These are phyloP conservation scores for Ovibos moschatus DNA, from an alignment of 2,113 vertebrate genomes.

Conservation along the genomic window DNA sequence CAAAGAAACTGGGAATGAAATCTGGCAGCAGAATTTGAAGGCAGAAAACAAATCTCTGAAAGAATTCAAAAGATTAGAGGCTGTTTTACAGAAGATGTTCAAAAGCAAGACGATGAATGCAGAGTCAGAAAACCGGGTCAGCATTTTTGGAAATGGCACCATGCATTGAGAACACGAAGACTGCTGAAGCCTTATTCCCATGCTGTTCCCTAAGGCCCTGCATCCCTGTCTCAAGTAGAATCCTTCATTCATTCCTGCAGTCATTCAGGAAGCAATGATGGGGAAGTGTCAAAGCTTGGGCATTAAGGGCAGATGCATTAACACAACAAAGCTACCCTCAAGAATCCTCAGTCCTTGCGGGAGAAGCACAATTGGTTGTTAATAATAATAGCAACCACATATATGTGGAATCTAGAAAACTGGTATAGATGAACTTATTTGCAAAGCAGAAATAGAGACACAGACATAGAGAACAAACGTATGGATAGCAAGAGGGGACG, in stretches of 20 bases:
- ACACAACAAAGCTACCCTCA: neutral
- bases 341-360: neutral
- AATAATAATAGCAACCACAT: neutral
- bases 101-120: neutral
- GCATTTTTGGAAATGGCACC: neutral
- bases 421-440: neutral
- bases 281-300: neutral
- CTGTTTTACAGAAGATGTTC: neutral
- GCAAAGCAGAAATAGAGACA: neutral
- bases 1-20: constrained; percentile 1
- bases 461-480: neutral
- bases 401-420: neutral
- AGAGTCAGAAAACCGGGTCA: neutral
- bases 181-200: neutral
- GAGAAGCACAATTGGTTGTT: neutral
- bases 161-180: neutral
- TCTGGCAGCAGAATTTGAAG: neutral
- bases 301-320: neutral
- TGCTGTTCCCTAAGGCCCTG: rapidly evolving
- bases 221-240: neutral
- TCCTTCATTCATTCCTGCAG: neutral
- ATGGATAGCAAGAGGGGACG: neutral
- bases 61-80: constrained; percentile 2
- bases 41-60: constrained; percentile 1
- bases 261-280: neutral